phyloP scores from a whole-genome alignment of 2,888 invertebrate genomes.

The Tenthredo mesomela region DNA sequence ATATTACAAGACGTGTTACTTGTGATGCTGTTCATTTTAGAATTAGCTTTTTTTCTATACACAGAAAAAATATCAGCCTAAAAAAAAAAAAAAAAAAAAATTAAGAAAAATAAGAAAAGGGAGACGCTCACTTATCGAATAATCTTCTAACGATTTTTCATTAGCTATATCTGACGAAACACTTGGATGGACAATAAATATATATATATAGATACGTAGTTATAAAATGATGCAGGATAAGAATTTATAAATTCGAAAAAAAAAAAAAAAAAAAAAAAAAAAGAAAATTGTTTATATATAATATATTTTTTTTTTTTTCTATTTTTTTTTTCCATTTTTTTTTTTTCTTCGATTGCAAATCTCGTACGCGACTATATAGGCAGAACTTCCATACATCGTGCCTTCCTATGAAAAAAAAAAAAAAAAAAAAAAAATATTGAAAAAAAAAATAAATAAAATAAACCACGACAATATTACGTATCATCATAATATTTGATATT shows the following conservation, averaged over 20 bases:
- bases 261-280: background rate
- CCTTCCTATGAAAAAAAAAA: constrained; percentile 65
- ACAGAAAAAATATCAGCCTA: background rate
- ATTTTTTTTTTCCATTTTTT: constrained; percentile 3
- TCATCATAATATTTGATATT: constrained; percentile 43
- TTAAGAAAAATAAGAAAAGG: background rate
- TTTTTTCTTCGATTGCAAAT: background rate
- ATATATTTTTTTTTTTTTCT: background rate
- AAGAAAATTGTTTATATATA: background rate
- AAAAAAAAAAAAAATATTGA: constrained; percentile 48
- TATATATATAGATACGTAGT: background rate
- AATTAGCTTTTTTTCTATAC: background rate
- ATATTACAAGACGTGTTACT: constrained; percentile 77
- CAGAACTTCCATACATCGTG: constrained; percentile 75
- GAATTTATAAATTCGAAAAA: background rate
- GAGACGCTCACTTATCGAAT: background rate
- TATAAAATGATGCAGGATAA: background rate
- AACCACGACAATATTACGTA: constrained; percentile 66
- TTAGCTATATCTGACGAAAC: background rate
- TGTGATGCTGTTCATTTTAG: constrained; percentile 67
- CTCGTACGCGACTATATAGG: constrained; percentile 57
- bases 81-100: background rate
- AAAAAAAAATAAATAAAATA: background rate
- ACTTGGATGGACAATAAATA: background rate
- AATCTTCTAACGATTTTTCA: background rate